A percentile compares a stretch with the other conserved stretches of the same genome.
phyloP scores from a whole-genome alignment of 1,140 invertebrate genomes.

The Penaeus vannamei region DNA sequence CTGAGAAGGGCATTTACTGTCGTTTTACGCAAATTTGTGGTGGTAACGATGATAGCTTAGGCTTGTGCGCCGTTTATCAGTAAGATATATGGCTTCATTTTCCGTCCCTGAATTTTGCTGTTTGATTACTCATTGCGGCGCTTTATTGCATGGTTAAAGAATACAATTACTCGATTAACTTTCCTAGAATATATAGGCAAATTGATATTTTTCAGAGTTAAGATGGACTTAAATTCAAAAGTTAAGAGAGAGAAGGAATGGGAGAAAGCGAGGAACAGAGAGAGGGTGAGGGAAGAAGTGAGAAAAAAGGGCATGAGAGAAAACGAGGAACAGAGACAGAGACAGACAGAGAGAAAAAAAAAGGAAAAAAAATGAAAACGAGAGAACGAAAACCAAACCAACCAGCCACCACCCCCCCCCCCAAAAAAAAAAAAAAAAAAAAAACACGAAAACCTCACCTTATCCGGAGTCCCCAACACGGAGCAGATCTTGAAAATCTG shows the following conservation, averaged over 20 bases:
- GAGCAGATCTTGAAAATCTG: conserved; percentile 98
- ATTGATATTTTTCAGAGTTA: no score
- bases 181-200: no score
- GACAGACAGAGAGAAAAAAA: neutral
- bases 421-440: no score
- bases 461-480: conserved; percentile 93
- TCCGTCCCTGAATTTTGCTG: neutral
- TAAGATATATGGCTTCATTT: no score
- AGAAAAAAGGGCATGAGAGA: neutral
- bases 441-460: conserved; percentile 70
- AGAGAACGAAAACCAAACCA: neutral
- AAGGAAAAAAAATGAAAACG: neutral
- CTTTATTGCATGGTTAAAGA: neutral
- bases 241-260: neutral
- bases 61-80: no score
- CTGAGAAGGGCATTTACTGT: no score
- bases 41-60: no score
- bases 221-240: neutral
- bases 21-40: no score
- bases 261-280: neutral
- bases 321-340: neutral
- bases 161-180: neutral
- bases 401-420: neutral
- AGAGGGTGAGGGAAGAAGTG: neutral
- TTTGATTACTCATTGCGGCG: neutral